A percentile compares a stretch with the other conserved stretches of the same genome.
Evolutionary conservation across 2,113 vertebrate species (phyloP).

Genomic region (Mohoua ochrocephala): DNA sequence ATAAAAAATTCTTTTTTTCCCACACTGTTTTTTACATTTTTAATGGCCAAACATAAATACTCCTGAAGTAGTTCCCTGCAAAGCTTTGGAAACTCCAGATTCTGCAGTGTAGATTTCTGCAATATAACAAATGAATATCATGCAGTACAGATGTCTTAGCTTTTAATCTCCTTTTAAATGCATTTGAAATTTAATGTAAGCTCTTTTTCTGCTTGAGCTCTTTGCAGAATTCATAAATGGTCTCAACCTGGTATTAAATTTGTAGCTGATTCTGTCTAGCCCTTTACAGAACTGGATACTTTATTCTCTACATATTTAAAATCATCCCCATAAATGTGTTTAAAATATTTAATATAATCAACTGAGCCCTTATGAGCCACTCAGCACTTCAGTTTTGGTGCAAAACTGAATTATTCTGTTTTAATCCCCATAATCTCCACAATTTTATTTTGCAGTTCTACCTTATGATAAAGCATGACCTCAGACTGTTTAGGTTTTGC

Average conservation of each 20-base stretch:
- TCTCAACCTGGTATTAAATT: neutral
- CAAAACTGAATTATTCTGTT: constrained; percentile 51
- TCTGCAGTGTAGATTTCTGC: neutral
- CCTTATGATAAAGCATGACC: constrained; percentile 1
- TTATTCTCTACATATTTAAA: constrained; percentile 34
- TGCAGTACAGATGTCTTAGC: neutral
- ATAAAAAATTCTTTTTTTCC: neutral
- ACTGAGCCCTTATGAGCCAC: constrained; percentile 51
- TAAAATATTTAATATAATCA: constrained; percentile 44
- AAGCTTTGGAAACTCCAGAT: neutral
- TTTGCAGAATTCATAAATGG: neutral
- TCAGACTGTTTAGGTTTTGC: neutral
- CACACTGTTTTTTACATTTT: neutral
- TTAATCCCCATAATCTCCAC: constrained; percentile 45
- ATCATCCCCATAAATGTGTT: constrained; percentile 49
- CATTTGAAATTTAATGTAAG: neutral
- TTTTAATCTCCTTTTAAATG: neutral
- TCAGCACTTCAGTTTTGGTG: constrained; percentile 22
- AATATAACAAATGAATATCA: neutral
- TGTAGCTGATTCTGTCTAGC: constrained; percentile 54
- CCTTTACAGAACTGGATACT: constrained; percentile 47
- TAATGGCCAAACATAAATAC: neutral
- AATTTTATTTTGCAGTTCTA: constrained; percentile 23
- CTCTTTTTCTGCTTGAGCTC: neutral
- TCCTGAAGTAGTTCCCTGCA: neutral